Evolutionary conservation across 2,797 vertebrate species (phyloP).

Genomic region (Ceryle rudis): DNA sequence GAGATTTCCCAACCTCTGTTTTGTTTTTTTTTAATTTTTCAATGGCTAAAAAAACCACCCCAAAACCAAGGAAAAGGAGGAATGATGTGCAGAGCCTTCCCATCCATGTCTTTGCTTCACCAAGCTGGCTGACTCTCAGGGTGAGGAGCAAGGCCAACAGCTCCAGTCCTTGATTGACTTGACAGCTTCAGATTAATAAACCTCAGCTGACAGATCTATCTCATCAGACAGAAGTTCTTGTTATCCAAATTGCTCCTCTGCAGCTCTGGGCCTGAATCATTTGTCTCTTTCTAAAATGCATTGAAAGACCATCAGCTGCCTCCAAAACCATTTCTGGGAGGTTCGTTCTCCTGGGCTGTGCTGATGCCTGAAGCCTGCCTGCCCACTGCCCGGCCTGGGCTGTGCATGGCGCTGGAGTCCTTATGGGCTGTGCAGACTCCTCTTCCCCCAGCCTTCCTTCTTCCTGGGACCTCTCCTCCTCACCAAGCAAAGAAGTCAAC

Average conservation of each 20-base stretch:
- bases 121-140: rapidly evolving
- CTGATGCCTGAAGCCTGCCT: not conserved
- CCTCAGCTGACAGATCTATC: not conserved
- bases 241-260: not conserved
- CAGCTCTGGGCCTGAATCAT: not conserved
- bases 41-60: not conserved
- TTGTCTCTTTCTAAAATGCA: not conserved
- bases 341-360: not conserved
- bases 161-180: not conserved
- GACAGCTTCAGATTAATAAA: not conserved
- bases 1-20: not conserved
- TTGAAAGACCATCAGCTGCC: not conserved
- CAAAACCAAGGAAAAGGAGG: not conserved
- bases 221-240: not conserved
- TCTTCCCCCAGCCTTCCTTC: not conserved
- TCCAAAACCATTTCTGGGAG: not conserved
- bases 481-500: not conserved
- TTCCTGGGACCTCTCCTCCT: not conserved
- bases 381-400: not conserved
- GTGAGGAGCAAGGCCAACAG: not conserved
- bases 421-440: rapidly evolving
- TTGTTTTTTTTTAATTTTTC: not conserved
- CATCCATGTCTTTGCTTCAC: rapidly evolving
- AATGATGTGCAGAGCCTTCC: not conserved
- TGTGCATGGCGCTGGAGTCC: not conserved